Evolutionary conservation across 2,797 vertebrate species (phyloP), one percentile per base, ranked within the genome.

Genomic region (Neomorphus geoffroyi): DNA sequence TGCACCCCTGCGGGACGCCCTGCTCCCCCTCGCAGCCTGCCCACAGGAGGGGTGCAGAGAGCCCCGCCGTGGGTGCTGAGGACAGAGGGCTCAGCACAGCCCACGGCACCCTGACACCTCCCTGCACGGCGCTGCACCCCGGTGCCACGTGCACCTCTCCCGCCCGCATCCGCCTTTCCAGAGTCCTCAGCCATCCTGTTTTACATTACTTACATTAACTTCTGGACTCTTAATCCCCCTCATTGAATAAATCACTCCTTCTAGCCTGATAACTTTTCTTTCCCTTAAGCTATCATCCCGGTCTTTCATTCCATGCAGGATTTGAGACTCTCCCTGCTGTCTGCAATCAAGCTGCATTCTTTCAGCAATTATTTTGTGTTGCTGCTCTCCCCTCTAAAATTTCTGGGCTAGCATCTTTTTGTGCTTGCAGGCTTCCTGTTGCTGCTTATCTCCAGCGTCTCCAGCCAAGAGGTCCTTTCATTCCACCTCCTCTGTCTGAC

Each of bases 261-360:
- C 92, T 46, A 94, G 91, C 77, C 94, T 97, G 96, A 95, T 96
- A 97, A 96, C 94, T 96, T 90, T n/a, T 79, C 94, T 96, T 92
- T 82, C 93, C 95, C 90, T 75, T 86, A 80, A 96, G 90, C 95
- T 84, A 95, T 96, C 95, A 86, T 62, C 92, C 73, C 13, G n/a
- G 66, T 72, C 87, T 97, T 93, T 96, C 96, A 96, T 97, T 96
- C 92, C 60, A 2, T 19, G 86, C 91, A 87, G 94, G 95, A 91
- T 84, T 88, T 82, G 92, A 96, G 88, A 32, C 95, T 96, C 92
- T 96, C 95, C 91, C 94, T 41, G 94, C 93, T 96, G 96, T 90
- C 96, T 97, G 94, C 90, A 96, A 96, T 97, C 96, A 96, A 93
- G 92, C 87, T 90, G 78, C 95, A 97, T 97, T 97, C 96, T 94